Base-by-base conservation (phyloP, 2,888 invertebrate species). In the Cistogaster globosa region DNA sequence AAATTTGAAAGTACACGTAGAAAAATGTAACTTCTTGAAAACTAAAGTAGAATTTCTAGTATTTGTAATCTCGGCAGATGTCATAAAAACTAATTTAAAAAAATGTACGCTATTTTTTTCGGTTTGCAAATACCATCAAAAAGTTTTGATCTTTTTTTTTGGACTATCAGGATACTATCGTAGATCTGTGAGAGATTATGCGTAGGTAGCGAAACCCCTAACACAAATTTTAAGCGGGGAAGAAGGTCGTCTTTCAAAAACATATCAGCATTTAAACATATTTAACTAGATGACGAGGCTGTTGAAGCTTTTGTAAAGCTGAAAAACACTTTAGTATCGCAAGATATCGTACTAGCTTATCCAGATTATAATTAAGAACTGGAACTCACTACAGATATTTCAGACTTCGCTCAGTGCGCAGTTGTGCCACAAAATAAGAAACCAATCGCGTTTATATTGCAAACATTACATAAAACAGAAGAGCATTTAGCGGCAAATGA, bases 101-200 rank as follows among this genome's bases (percentile, higher is more conserved):
- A 87, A 67, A 81, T 84, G 8, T 48, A 84, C 45, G 69, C 82
- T n/a, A 84, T 87, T n/a, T 11, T 51, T 74, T 63, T 22, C 42
- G 36, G 6, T 36, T 16, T n/a, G 63, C 75, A 8, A 48, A 26
- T 76, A 87, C 87, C 7, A n/a, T 86, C 2, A 84, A 79, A 42
- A 84, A 86, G 51, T 69, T 87, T 1, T 57, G 86, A 80, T n/a
- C n/a, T 82, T 77, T 2, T 83, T 87, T 45, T 51, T 80, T 16
- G 86, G 84, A 6, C 20, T 86, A 16, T 83, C 86, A 58, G 84
- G 80, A 9, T 77, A 51, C 57, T 77, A n/a, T n/a, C n/a, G n/a
- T n/a, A n/a, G n/a, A n/a, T n/a, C n/a, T n/a, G n/a, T n/a, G n/a
- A n/a, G n/a, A 77, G n/a, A 57, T 36, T 80, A 74, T 36, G 72